Evolutionary conservation across 2,113 vertebrate genomes (phyloP).

Genomic region (Psilopsiagon aurifrons): DNA sequence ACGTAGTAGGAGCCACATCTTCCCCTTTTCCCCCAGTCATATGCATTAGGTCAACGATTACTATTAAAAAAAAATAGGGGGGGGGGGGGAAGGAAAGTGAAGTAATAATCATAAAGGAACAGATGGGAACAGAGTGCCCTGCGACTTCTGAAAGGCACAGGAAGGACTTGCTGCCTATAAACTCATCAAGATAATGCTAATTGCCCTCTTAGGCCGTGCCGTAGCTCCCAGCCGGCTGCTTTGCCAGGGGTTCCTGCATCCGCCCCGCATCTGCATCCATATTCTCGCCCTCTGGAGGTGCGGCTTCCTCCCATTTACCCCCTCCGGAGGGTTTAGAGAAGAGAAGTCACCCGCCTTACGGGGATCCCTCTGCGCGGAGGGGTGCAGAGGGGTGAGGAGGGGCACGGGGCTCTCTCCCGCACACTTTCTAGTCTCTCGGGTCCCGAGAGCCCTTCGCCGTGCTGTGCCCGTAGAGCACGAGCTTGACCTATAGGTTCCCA

Average conservation of each 20-base stretch:
- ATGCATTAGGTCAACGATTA: slow-evolving; percentile 22
- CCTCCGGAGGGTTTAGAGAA: neutral
- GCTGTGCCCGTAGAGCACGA: rapidly evolving
- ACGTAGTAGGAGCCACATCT: neutral
- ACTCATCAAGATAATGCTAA: slow-evolving; percentile 25
- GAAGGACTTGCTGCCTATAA: slow-evolving; percentile 32
- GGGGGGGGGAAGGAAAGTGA: neutral
- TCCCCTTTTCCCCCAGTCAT: neutral
- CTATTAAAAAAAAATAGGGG: neutral
- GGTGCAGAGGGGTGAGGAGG: neutral
- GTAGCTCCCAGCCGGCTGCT: neutral
- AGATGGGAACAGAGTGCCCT: slow-evolving; percentile 45
- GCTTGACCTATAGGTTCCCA: neutral
- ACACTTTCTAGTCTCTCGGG: rapidly evolving
- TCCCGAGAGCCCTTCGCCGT: neutral
- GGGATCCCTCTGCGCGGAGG: neutral
- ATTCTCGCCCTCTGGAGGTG: neutral
- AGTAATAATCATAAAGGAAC: slow-evolving; percentile 39
- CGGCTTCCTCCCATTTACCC: neutral
- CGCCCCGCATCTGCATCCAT: neutral
- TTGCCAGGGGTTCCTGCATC: neutral
- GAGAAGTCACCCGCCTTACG: neutral
- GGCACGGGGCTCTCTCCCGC: neutral
- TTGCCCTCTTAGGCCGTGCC: slow-evolving; percentile 10
- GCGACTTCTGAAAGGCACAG: slow-evolving; percentile 51